Base-by-base conservation (phyloP, 2,888 invertebrate genomes). In the Apocheima hispidaria region DNA sequence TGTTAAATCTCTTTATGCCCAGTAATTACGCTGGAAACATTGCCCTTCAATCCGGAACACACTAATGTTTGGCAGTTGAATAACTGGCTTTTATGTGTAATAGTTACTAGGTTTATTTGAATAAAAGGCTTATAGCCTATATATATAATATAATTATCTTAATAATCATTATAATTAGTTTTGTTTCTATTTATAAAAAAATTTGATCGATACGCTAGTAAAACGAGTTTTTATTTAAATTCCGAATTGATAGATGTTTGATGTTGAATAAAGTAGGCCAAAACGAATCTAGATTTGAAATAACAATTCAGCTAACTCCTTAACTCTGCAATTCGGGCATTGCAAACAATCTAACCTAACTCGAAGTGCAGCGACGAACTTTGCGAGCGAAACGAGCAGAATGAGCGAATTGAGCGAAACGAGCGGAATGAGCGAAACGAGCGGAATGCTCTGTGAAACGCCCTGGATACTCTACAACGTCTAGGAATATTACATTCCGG, bases 401-500 rank as follows among this genome's bases (percentile, higher is more conserved):
- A 60, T 14, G 60, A 53, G 41, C 41, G 33, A 16, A 53, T n/a
- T 41, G 49, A 49, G 53, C 53, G 41, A 41, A 60, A 60, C 16
- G 60, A 53, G 41, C 41, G 33, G 20, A 53, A 35, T 10, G 43
- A 43, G 55, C 54, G 50, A n/a, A 50, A 55, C 3, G 50, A 55
- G 55, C 43, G 54, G 36, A 60, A 60, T 60, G 49, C 49, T 35
- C 49, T 12, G 33, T 49, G 41, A 38, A 60, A 35, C 35, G 51
- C 51, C 14, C 44, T 55, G 56, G 52, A 61, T 61, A 52, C 51
- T 33, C 50, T n/a, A 51, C 60, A 57, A 53, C 48, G 62, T 57
- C 52, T 53, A 62, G 53, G 53, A 53, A 58, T 58, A 62, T 62
- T 62, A 53, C 62, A 62, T 62, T 62, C 62, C 57, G 43, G 57